phyloP scores from a whole-genome alignment of 2,797 vertebrate genomes.

The Pangasius krempfi region DNA sequence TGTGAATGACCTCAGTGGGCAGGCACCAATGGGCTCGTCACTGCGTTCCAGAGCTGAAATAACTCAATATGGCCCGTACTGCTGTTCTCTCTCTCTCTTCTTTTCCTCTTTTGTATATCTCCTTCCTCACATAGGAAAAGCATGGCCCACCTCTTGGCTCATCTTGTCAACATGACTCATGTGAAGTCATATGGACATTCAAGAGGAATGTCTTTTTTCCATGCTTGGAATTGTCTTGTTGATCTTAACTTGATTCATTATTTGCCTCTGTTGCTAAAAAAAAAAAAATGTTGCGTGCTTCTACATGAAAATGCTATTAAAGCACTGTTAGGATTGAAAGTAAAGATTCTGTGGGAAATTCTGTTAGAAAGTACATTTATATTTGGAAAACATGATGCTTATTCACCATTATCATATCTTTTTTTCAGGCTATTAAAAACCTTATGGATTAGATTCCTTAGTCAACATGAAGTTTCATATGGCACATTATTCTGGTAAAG shows the following conservation, averaged over 20 bases:
- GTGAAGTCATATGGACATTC: not conserved
- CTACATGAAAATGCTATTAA: not conserved
- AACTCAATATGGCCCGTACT: conserved; percentile 51
- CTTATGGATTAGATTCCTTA: conserved; percentile 35
- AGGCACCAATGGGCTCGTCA: conserved; percentile 56
- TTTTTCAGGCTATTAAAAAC: conserved; percentile 6
- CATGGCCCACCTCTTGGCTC: conserved; percentile 4
- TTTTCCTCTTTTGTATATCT: not conserved
- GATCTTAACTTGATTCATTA: not conserved
- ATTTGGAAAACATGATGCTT: not conserved
- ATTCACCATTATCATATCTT: not conserved
- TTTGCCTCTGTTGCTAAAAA: not conserved
- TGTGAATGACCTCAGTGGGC: conserved; percentile 68
- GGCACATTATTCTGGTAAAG: conserved; percentile 44
- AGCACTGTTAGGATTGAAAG: not conserved
- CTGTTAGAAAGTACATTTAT: not conserved
- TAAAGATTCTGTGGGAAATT: not conserved
- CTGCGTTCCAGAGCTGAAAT: conserved; percentile 58
- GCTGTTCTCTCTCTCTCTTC: not conserved
- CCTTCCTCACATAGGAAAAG: conserved; percentile 5
- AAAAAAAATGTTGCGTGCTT: too few species aligned
- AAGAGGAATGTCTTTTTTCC: not conserved
- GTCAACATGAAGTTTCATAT: conserved; percentile 16
- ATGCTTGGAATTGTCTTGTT: not conserved
- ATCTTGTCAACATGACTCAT: conserved; percentile 9